These are phyloP conservation scores for Capromys pilorides DNA, from an alignment of 2,797 vertebrate species.

Conservation along the genomic window DNA sequence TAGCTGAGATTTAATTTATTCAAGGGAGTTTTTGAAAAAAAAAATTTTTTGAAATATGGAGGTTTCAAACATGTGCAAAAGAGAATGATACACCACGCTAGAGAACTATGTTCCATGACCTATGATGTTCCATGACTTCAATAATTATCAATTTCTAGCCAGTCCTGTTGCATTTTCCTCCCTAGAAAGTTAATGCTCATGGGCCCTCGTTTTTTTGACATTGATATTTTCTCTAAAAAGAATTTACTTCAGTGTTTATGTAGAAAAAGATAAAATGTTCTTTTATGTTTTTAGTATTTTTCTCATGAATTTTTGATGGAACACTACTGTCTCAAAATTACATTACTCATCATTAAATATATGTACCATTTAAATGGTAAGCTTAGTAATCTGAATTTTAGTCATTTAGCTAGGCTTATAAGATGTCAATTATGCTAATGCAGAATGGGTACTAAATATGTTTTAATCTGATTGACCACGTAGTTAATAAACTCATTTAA, in stretches of 20 bases:
- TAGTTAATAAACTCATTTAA: neutral
- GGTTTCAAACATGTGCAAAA: constrained; percentile 21
- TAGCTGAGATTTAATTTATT: neutral
- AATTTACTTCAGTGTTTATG: neutral
- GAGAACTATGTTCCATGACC: neutral
- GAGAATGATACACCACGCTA: neutral
- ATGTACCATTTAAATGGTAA: neutral
- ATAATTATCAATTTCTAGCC: neutral
- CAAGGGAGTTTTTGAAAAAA: neutral
- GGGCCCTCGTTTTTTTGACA: neutral
- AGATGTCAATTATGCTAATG: neutral
- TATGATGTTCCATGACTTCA: neutral
- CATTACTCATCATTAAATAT: neutral
- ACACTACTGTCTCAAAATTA: neutral
- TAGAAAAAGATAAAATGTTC: neutral
- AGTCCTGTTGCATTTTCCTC: neutral
- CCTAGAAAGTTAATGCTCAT: neutral
- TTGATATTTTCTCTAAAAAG: neutral
- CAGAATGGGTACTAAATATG: neutral
- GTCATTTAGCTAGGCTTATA: neutral
- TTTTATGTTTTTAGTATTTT: neutral
- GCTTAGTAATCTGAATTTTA: neutral
- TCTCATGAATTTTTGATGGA: neutral
- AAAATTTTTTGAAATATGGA: neutral
- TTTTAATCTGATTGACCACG: neutral